phyloP scores from a whole-genome alignment of 2,113 vertebrate genomes.

The Cacatua alba region DNA sequence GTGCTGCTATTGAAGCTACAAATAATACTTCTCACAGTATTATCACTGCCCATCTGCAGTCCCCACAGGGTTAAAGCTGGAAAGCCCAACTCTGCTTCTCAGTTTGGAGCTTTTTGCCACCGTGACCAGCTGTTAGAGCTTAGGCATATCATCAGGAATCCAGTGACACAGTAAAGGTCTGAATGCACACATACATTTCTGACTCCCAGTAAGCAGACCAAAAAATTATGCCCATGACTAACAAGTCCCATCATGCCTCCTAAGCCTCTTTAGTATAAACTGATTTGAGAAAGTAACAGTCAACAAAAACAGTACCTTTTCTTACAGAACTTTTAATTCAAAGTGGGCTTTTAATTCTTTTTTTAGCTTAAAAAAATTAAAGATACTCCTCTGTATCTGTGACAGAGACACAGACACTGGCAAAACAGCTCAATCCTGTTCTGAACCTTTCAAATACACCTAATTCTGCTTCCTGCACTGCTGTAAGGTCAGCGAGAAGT shows the following conservation, averaged over 20 bases:
- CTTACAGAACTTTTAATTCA: not conserved
- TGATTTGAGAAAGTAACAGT: not conserved
- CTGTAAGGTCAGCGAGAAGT: not conserved
- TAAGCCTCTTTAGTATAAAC: not conserved
- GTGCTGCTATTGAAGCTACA: not conserved
- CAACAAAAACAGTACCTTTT: not conserved
- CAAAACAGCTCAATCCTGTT: not conserved
- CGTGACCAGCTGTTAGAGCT: slow-evolving; percentile 28
- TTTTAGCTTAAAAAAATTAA: not conserved
- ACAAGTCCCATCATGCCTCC: slow-evolving; percentile 11
- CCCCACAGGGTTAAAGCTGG: not conserved
- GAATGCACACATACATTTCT: not conserved
- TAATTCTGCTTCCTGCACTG: not conserved
- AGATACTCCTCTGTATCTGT: not conserved
- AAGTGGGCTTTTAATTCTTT: not conserved
- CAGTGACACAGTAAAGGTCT: slow-evolving; percentile 41
- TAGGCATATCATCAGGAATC: slow-evolving; percentile 22
- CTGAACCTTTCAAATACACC: not conserved
- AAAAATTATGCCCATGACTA: slow-evolving; percentile 37
- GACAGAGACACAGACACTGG: not conserved
- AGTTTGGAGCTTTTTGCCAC: not conserved
- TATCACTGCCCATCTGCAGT: not conserved
- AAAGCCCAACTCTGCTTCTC: not conserved
- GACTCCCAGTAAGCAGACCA: not conserved
- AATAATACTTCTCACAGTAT: not conserved